Percentiles rank a stretch among this genome's conserved stretches.
Conservation (phyloP, 2,113 vertebrate genomes). For the Ictalurus furcatus region DNA sequence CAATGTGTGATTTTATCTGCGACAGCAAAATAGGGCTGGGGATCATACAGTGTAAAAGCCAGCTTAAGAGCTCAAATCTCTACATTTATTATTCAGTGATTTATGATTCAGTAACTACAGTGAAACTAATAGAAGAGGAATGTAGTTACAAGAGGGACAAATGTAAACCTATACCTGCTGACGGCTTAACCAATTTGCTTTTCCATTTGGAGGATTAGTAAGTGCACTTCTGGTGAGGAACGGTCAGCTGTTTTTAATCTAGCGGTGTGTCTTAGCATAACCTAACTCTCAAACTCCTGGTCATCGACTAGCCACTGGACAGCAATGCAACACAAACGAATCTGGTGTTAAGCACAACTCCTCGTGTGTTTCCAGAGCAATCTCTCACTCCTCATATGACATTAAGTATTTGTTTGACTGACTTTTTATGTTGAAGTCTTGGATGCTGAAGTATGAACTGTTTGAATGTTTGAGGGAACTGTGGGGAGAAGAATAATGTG, state of each 20-base stretch:
- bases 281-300: not conserved
- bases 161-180: not conserved
- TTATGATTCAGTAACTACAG: not conserved
- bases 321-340: conserved; percentile 12
- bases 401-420: not conserved
- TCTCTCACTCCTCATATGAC: not conserved
- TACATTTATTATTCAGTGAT: not conserved
- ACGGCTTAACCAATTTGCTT: conserved; percentile 23
- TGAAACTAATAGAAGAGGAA: not conserved
- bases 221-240: not conserved
- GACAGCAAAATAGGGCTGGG: not conserved
- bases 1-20: not conserved
- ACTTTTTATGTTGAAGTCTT: conserved; percentile 13
- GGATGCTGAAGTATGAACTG: conserved; percentile 29
- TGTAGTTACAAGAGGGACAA: not conserved
- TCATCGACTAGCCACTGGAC: conserved; percentile 11
- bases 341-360: conserved; percentile 7
- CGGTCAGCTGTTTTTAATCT: conserved; percentile 11
- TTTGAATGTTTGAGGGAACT: conserved; percentile 13
- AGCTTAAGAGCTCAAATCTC: not conserved
- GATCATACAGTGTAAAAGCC: not conserved
- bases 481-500: conserved; percentile 20
- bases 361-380: not conserved
- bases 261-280: conserved; percentile 48
- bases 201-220: conserved; percentile 9